Evolutionary conservation across 2,888 invertebrate genomes (phyloP), one percentile per base, ranked within the genome.

Genomic region (Macrosoma leucophasiata): DNA sequence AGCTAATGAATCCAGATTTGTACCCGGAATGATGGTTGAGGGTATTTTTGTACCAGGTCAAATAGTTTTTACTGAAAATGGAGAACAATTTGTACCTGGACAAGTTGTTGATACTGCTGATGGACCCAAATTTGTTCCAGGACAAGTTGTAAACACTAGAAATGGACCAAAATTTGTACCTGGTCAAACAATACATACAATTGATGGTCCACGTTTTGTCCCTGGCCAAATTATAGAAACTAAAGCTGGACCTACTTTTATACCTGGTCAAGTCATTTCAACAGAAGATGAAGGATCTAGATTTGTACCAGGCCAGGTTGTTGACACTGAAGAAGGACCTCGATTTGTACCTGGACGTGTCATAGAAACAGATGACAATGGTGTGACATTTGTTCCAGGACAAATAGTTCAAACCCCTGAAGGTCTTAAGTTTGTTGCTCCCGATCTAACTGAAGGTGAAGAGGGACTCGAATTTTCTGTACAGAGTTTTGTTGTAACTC

Each of bases 221-320:
- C 92, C 92, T 0, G 92, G 92, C 7, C 91, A 92, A 67, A 91
- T 91, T 37, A 89, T 91, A 31, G 89, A 90, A 64, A 90, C 91
- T 2, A 90, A 90, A 60, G 88, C 88, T 15, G 92, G 92, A 1
- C 91, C 91, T 1, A 91, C 90, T 1, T 91, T 93, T 51, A 91
- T 92, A 50, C 92, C 92, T 0, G 93, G 92, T 14, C 90, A 92
- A 69, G 90, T 93, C 5, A 91, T 92, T 49, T 81, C 66, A 9
- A 89, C 89, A 4, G 86, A 87, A 64, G 85, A 87, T 49, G 86
- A 86, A 65, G 87, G 87, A 22, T 85, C 87, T 11, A 68, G 86
- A 42, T 88, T 89, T 55, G 87, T 88, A 4, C 88, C 88, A 9
- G 89, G 91, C 3, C 90, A 91, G 69, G 90, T 91, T 1, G 89